Evolutionary conservation across 2,113 vertebrate species (phyloP).

Genomic region (Boulengeromyrus knoepffleri): DNA sequence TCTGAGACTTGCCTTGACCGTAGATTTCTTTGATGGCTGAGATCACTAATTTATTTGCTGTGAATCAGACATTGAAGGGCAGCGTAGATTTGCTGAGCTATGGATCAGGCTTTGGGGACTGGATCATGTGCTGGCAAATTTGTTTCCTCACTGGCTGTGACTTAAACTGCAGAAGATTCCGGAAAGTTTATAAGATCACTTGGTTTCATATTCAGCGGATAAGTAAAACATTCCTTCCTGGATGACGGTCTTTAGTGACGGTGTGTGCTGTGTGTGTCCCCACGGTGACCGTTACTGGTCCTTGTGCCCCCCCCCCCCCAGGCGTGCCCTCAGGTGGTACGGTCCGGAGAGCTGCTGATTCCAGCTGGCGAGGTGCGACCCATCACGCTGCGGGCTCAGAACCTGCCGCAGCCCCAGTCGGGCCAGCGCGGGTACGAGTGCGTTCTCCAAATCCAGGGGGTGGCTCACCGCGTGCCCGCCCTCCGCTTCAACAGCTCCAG

Average conservation of each 20-base stretch:
- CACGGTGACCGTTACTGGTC: background rate
- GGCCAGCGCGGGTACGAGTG: slow-evolving; percentile 75
- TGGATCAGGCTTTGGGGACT: background rate
- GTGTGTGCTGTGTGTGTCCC: background rate
- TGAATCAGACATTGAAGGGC: background rate
- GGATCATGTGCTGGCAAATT: background rate
- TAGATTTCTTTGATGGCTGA: background rate
- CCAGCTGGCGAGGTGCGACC: slow-evolving; percentile 73
- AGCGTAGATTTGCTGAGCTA: background rate
- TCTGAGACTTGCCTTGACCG: background rate
- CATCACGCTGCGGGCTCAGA: slow-evolving; percentile 68
- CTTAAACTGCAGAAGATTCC: background rate
- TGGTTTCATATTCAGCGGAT: background rate
- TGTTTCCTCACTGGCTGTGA: background rate
- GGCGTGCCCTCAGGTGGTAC: slow-evolving; percentile 75
- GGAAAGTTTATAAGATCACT: background rate
- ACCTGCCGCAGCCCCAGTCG: slow-evolving; percentile 72
- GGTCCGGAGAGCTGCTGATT: slow-evolving; percentile 70
- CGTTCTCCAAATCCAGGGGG: slow-evolving; percentile 65
- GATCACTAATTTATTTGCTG: background rate
- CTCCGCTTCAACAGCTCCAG: slow-evolving; percentile 81
- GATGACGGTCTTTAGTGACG: background rate
- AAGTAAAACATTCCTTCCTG: background rate
- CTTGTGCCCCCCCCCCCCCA: slow-evolving; percentile 22
- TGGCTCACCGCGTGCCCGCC: slow-evolving; percentile 66